These are phyloP conservation scores for Entomobrya proxima DNA, from an alignment of 2,888 invertebrate species.

Conservation along the genomic window DNA sequence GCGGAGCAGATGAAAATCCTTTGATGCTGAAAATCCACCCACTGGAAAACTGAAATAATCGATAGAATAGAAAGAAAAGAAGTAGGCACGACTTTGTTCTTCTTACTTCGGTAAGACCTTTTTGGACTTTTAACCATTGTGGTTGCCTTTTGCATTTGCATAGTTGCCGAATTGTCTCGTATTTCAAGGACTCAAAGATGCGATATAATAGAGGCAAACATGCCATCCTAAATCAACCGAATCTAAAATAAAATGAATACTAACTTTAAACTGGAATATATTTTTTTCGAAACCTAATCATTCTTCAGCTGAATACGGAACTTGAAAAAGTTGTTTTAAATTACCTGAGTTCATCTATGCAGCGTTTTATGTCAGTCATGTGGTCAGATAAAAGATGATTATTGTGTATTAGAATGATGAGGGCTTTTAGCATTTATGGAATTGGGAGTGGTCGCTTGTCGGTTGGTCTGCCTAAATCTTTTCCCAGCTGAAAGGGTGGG, in stretches of 20 bases:
- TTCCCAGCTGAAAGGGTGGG: neutral
- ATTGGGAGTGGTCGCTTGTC: conserved; percentile 46
- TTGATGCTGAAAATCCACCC: neutral
- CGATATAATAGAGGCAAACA: too few relatives aligned
- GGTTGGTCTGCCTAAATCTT: neutral
- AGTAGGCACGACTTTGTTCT: too few relatives aligned
- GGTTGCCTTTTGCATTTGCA: neutral
- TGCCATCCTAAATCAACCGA: too few relatives aligned
- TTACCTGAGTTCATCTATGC: neutral
- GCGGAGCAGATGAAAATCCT: neutral
- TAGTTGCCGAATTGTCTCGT: too few relatives aligned
- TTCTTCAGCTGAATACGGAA: too few relatives aligned
- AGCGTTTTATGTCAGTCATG: neutral
- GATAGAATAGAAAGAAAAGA: neutral
- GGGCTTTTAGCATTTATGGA: conserved; percentile 37
- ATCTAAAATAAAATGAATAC: too few relatives aligned
- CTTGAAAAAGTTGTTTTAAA: too few relatives aligned
- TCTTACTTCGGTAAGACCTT: neutral
- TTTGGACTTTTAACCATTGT: conserved; percentile 12
- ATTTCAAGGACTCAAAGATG: too few relatives aligned
- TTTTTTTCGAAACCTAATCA: too few relatives aligned
- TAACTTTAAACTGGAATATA: too few relatives aligned
- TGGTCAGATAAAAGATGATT: neutral
- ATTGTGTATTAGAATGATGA: neutral
- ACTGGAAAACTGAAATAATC: conserved; percentile 13